These are phyloP conservation scores for Numenius phaeopus DNA, from an alignment of 2,797 vertebrate genomes.

Conservation along the genomic window DNA sequence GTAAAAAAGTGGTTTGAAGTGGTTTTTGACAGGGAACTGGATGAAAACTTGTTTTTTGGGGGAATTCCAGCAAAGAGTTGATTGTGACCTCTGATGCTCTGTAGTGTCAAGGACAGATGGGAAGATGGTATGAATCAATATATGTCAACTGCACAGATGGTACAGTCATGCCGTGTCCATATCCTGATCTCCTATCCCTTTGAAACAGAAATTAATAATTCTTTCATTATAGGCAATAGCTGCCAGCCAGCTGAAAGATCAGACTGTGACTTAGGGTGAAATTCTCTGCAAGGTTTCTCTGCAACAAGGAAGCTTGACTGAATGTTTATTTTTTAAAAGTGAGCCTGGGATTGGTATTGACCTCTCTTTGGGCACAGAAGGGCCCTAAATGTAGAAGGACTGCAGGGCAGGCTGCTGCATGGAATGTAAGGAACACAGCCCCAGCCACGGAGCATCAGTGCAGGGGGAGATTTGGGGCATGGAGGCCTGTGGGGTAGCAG, in stretches of 20 bases:
- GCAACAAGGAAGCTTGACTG: background rate
- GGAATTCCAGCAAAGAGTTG: constrained; percentile 78
- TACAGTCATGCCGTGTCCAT: constrained; percentile 81
- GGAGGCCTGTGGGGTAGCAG: background rate
- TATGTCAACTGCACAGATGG: constrained; percentile 84
- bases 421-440: background rate
- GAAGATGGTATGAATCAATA: constrained; percentile 83
- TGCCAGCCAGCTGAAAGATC: constrained; percentile 79
- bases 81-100: constrained; percentile 77
- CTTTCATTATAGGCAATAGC: constrained; percentile 79
- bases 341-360: background rate
- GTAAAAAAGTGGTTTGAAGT: constrained; percentile 11
- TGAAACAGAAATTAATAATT: constrained; percentile 84
- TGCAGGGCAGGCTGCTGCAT: background rate
- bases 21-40: constrained; percentile 44
- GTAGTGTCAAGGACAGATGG: constrained; percentile 84
- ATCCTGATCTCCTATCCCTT: constrained; percentile 77
- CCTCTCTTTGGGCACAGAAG: background rate
- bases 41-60: constrained; percentile 68
- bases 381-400: background rate
- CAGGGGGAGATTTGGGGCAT: background rate
- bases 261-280: constrained; percentile 31
- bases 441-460: background rate
- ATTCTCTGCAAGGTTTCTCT: constrained; percentile 42
- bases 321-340: background rate